Evolutionary conservation across 2,113 vertebrate species (phyloP).

Genomic region (Astur gentilis): DNA sequence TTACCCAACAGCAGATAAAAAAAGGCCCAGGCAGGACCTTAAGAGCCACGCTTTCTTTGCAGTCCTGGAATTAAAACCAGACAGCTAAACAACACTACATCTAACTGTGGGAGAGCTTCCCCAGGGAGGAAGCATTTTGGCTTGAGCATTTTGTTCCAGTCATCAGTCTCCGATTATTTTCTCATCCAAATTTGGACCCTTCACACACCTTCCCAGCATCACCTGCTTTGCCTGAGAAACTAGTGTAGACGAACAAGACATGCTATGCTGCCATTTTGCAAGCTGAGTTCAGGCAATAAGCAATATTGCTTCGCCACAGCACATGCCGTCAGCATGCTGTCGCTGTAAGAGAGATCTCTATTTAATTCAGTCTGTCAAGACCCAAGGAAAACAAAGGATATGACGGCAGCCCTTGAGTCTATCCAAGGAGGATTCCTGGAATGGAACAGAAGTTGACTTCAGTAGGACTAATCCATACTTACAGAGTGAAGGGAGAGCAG

Average conservation of each 20-base stretch:
- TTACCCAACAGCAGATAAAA: neutral
- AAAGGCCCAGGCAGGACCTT: neutral
- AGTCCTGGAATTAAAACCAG: constrained; percentile 28
- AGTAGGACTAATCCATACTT: neutral
- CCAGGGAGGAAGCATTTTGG: neutral
- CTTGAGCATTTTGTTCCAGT: constrained; percentile 5
- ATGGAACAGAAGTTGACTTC: neutral
- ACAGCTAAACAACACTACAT: neutral
- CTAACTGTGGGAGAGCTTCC: constrained; percentile 3
- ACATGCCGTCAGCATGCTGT: neutral
- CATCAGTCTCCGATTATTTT: neutral
- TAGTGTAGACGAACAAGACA: neutral
- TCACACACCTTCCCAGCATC: neutral
- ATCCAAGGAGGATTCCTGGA: neutral
- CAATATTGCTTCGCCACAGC: neutral
- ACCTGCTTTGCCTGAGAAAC: neutral
- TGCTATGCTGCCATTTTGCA: neutral
- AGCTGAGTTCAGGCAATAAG: neutral
- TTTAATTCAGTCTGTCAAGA: neutral
- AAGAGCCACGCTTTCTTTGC: neutral
- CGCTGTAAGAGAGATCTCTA: neutral
- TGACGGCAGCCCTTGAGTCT: neutral
- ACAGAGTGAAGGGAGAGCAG: neutral
- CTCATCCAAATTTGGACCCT: neutral
- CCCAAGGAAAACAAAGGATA: neutral